phyloP scores from a whole-genome alignment of 2,888 invertebrate genomes.

The Drymonia ruficornis region DNA sequence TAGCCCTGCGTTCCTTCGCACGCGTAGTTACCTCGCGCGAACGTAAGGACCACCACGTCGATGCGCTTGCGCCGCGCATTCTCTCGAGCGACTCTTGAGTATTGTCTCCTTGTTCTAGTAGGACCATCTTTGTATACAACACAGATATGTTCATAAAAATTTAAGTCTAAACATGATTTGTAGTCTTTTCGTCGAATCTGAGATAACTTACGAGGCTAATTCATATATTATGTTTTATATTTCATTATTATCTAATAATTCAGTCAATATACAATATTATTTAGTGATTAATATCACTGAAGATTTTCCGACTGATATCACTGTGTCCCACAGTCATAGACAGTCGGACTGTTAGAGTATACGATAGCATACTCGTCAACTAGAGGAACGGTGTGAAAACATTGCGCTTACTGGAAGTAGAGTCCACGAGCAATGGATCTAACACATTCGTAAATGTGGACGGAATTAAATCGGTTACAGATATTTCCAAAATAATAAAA shows the following conservation, averaged over 20 bases:
- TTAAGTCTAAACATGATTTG: slow-evolving; percentile 77
- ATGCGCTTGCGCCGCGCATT: slow-evolving; percentile 20
- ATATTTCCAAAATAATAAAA: slow-evolving; percentile 12
- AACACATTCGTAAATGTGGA: slow-evolving; percentile 78
- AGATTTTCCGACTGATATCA: slow-evolving; percentile 58
- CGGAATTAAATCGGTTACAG: slow-evolving; percentile 65
- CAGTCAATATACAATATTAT: slow-evolving; percentile 77
- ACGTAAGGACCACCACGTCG: not conserved
- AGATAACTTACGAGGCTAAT: slow-evolving; percentile 79
- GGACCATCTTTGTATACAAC: slow-evolving; percentile 73
- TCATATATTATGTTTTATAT: slow-evolving; percentile 71
- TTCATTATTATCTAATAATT: slow-evolving; percentile 75
- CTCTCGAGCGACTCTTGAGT: slow-evolving; percentile 58
- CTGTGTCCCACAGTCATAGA: slow-evolving; percentile 43
- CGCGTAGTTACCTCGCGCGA: not conserved
- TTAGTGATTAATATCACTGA: slow-evolving; percentile 75
- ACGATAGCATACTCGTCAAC: slow-evolving; percentile 40
- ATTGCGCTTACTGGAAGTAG: slow-evolving; percentile 40
- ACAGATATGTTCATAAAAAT: slow-evolving; percentile 82
- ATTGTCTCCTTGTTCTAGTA: slow-evolving; percentile 77
- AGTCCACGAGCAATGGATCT: slow-evolving; percentile 43
- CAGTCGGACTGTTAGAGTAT: slow-evolving; percentile 51
- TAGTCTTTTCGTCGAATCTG: slow-evolving; percentile 84
- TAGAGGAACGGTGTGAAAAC: slow-evolving; percentile 66
- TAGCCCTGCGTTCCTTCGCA: slow-evolving; percentile 7